Base-by-base conservation (phyloP, 2,888 invertebrate genomes). In the Plebejus argus region DNA sequence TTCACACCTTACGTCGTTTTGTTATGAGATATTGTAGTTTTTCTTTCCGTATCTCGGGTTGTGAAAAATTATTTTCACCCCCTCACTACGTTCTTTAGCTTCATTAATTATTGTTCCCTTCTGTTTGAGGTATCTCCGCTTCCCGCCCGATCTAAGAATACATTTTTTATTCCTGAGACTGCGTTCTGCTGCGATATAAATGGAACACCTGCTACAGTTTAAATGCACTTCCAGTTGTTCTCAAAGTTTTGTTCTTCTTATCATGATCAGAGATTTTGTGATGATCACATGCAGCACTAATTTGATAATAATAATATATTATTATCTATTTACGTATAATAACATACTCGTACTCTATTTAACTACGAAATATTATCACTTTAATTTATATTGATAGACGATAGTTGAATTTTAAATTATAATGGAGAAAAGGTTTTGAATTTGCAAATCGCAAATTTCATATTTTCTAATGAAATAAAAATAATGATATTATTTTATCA, bases 181-280 rank as follows among this genome's bases (percentile, higher is more conserved):
- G 66, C 66, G 15, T 66, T 74, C 28, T 28, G 49, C 28, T 53
- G 49, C 74, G 28, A 53, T 53, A 74, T 74, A 74, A 74, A 74
- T 74, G 53, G 45, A 53, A 74, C 49, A 74, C 74, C 74, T 23
- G 74, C 49, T 74, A 53, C 49, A 53, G 74, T 28, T 74, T 74
- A 45, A 71, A 49, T 72, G 74, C 74, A 49, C 74, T 74, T 18
- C 18, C 49, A 74, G 74, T 53, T 49, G 18, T 28, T 53, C 49
- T 49, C 74, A 53, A 74, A 28, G 15, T 72, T 18, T 49, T 49
- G 35, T 20, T 18, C n/a, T 8, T 15, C 33, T 66, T 23, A 61
- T 61, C 4, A 23, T 61, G 61, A 61, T 61, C 61, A 61, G 23
- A 23, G 12, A 4, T 18, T 53, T 53, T 18, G 39, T 39, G 39